A percentile compares a stretch with the other conserved stretches of the same genome.
These are phyloP conservation scores for Ctenicera cuprea DNA, from an alignment of 2,888 invertebrate species.

Conservation along the genomic window DNA sequence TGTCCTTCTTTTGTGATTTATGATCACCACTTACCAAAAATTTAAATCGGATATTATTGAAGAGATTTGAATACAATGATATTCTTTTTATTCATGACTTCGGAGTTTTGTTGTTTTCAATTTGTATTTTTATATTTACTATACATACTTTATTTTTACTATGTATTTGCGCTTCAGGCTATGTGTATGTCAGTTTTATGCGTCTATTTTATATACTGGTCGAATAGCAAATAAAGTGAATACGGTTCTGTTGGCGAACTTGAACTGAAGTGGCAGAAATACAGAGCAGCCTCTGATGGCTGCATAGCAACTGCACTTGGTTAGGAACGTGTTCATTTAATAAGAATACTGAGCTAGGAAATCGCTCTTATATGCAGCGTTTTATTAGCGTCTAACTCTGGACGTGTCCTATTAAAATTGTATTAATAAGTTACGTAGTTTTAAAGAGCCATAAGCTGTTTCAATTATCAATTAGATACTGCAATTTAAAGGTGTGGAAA, in stretches of 20 bases:
- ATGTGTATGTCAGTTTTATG: neutral
- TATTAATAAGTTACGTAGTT: neutral
- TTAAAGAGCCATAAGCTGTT: neutral
- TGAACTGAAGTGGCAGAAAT: constrained; percentile 19
- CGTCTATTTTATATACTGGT: neutral
- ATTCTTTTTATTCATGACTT: neutral
- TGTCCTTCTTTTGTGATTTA: too few relatives aligned
- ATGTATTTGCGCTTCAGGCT: neutral
- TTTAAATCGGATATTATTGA: too few relatives aligned
- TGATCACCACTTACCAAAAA: too few relatives aligned
- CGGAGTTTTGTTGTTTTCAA: neutral
- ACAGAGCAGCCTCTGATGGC: constrained; percentile 8
- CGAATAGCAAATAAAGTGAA: neutral
- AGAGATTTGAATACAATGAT: neutral
- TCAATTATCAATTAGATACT: neutral
- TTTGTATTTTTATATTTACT: neutral
- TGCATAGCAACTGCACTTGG: constrained; percentile 34
- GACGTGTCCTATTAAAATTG: constrained; percentile 19
- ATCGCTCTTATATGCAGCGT: constrained; percentile 15
- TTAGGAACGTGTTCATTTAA: constrained; percentile 33
- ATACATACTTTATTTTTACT: too few relatives aligned
- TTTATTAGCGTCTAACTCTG: constrained; percentile 2
- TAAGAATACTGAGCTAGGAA: constrained; percentile 19
- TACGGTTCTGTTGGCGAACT: constrained; percentile 25
- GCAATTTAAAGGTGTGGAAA: too few relatives aligned